Conservation (phyloP, 2,797 vertebrate species). For the Spatula clypeata region DNA sequence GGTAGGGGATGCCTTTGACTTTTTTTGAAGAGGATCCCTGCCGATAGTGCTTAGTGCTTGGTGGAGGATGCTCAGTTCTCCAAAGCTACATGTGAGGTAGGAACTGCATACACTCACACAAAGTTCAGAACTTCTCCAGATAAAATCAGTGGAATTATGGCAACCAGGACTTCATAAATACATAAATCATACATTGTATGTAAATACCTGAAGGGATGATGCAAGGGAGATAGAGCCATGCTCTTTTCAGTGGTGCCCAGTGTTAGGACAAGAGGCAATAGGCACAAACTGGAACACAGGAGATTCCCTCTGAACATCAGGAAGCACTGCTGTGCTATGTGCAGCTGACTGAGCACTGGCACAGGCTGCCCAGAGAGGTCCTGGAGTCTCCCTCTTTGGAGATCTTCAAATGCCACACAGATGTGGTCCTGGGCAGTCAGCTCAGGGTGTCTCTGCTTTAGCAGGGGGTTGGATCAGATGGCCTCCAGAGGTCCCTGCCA, state of each 20-base stretch:
- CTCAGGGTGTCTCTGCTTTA: neutral
- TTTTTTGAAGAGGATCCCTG: neutral
- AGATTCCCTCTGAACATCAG: neutral
- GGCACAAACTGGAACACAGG: neutral
- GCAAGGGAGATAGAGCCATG: neutral
- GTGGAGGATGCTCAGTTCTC: neutral
- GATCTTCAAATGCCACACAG: neutral
- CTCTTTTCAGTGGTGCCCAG: neutral
- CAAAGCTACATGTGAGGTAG: neutral
- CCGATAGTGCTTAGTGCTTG: fast-evolving
- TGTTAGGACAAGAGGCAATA: neutral
- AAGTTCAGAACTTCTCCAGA: neutral
- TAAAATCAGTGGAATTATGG: neutral
- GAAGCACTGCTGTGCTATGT: neutral
- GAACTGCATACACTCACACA: neutral
- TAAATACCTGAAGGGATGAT: neutral
- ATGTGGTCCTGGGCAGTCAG: neutral
- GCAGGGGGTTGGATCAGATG: neutral
- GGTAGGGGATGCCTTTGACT: neutral
- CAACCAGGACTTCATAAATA: neutral
- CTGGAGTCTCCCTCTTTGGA: neutral
- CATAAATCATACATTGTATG: neutral
- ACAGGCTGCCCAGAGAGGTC: neutral
- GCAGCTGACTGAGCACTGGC: neutral
- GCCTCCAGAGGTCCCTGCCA: neutral